Evolutionary conservation across 2,113 vertebrate genomes (phyloP).

Genomic region (Pipra filicauda): DNA sequence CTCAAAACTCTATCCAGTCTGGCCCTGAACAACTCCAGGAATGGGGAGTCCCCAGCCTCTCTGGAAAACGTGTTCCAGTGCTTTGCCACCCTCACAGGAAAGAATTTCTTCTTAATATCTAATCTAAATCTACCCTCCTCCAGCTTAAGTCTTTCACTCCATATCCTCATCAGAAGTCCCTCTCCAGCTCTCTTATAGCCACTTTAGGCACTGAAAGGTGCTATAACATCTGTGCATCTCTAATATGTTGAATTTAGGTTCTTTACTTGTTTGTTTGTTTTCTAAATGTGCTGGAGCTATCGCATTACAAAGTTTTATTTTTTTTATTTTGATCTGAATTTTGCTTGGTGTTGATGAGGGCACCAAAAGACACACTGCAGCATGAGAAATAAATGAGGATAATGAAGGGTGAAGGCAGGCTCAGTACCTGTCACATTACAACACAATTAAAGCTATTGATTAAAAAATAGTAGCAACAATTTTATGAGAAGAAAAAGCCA

Average conservation of each 20-base stretch:
- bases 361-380: neutral
- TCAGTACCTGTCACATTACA: neutral
- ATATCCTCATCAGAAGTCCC: neutral
- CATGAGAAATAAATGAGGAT: neutral
- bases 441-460: neutral
- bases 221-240: neutral
- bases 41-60: neutral
- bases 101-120: neutral
- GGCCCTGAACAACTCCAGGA: neutral
- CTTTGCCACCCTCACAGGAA: neutral
- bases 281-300: neutral
- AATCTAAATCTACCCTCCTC: neutral
- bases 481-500: neutral
- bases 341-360: neutral
- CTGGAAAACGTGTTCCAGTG: neutral
- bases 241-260: neutral
- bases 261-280: neutral
- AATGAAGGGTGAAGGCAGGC: neutral
- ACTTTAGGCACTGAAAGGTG: neutral
- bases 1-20: neutral
- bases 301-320: neutral
- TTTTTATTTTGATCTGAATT: neutral
- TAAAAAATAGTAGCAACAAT: neutral
- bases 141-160: neutral
- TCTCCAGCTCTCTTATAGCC: neutral